Evolutionary conservation across 2,888 invertebrate species (phyloP).

Genomic region (Bedellia somnulentella): DNA sequence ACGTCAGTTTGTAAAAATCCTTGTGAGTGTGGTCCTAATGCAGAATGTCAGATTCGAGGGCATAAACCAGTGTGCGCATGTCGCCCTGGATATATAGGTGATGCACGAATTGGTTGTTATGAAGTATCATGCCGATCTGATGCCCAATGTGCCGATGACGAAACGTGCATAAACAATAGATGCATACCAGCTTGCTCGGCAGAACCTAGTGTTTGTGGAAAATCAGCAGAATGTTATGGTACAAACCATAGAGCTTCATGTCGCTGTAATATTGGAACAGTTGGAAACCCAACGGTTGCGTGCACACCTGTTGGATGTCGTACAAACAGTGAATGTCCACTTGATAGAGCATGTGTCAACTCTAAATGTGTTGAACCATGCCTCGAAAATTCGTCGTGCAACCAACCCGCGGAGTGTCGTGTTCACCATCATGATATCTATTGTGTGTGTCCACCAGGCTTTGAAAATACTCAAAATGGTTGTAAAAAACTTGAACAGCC

Average conservation of each 20-base stretch:
- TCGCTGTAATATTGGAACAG: conserved; percentile 78
- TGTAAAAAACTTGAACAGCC: conserved; percentile 63
- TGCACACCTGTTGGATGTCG: conserved; percentile 83
- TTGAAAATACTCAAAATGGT: conserved; percentile 64
- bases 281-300: conserved; percentile 77
- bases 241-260: conserved; percentile 81
- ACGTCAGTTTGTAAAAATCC: conserved; percentile 81
- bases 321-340: conserved; percentile 78
- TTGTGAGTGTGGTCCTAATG: conserved; percentile 82
- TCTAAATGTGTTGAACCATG: conserved; percentile 80
- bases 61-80: conserved; percentile 90
- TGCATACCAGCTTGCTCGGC: conserved; percentile 80
- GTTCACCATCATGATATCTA: conserved; percentile 75
- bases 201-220: conserved; percentile 72
- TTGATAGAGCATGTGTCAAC: conserved; percentile 79
- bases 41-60: conserved; percentile 80
- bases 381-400: conserved; percentile 65
- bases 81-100: conserved; percentile 79
- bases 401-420: conserved; percentile 72
- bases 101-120: conserved; percentile 79
- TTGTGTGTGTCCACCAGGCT: conserved; percentile 81
- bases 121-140: conserved; percentile 74
- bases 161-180: conserved; percentile 80
- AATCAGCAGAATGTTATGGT: conserved; percentile 77
- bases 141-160: conserved; percentile 78